These are phyloP conservation scores for Diglossa brunneiventris DNA, from an alignment of 2,113 vertebrate species.

Conservation along the genomic window DNA sequence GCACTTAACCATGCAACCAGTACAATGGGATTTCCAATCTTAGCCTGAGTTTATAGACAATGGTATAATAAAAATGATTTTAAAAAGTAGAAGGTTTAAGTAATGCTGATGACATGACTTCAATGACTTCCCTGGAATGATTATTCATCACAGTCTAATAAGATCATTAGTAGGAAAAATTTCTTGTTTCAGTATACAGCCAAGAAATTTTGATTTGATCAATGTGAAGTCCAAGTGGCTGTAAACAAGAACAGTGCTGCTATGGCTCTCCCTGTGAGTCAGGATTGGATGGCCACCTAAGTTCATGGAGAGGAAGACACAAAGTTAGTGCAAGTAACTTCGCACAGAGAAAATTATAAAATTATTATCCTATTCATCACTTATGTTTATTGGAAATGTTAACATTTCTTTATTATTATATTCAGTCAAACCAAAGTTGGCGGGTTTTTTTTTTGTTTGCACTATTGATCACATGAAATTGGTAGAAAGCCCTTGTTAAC, in stretches of 20 bases:
- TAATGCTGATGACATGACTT: background rate
- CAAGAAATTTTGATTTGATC: background rate
- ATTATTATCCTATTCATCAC: background rate
- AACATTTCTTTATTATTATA: background rate
- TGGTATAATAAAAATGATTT: background rate
- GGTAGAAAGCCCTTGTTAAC: background rate
- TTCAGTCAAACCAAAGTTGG: background rate
- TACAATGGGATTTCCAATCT: background rate
- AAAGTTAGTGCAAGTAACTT: background rate
- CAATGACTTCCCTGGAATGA: background rate
- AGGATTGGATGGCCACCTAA: background rate
- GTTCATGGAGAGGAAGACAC: background rate
- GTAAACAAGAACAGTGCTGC: background rate
- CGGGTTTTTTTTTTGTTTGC: background rate
- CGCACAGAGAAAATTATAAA: background rate
- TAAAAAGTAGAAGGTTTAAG: background rate
- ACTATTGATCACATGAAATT: background rate
- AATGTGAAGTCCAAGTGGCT: background rate
- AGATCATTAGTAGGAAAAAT: background rate
- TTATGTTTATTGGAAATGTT: background rate
- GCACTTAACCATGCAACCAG: background rate
- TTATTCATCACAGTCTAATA: constrained; percentile 3
- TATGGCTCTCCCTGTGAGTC: background rate
- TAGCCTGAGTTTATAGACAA: background rate
- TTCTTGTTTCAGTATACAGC: background rate